phyloP scores from a whole-genome alignment of 2,113 vertebrate genomes.

The Xenotilapia flavipinnis region DNA sequence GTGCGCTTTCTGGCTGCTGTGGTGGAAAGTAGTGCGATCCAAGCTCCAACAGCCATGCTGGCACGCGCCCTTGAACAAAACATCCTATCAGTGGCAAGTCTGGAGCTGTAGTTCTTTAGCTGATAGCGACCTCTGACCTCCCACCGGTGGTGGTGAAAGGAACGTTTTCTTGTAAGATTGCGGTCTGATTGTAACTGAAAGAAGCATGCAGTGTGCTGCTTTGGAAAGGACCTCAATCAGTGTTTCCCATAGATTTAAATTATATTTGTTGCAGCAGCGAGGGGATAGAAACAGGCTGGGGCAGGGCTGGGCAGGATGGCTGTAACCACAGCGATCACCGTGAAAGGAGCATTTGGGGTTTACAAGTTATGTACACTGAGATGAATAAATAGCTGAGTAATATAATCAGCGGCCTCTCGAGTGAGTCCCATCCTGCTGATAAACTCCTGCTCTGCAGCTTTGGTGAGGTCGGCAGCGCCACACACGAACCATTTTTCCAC shows the following conservation, averaged over 20 bases:
- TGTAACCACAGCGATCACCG: not conserved
- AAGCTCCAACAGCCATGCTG: not conserved
- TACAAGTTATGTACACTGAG: not conserved
- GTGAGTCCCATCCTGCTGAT: not conserved
- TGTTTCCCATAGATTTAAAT: not conserved
- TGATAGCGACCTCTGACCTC: constrained; percentile 3
- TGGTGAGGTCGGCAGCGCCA: not conserved
- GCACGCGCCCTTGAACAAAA: constrained; percentile 12
- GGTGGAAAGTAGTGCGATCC: not conserved
- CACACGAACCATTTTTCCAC: not conserved
- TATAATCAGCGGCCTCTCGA: not conserved
- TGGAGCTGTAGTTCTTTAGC: not conserved
- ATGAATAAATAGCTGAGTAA: not conserved
- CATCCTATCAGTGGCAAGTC: not conserved
- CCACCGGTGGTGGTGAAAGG: not conserved
- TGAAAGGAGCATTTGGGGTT: not conserved
- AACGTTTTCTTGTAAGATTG: not conserved
- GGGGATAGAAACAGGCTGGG: not conserved
- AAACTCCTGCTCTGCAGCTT: not conserved
- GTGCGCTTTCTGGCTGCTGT: not conserved
- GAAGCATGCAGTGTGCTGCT: not conserved
- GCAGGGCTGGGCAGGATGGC: not conserved
- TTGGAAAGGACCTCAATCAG: not conserved
- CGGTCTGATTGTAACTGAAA: not conserved
- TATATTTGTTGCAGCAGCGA: not conserved